Evolutionary conservation across 2,797 vertebrate species (phyloP).

Genomic region (Momotus momota): DNA sequence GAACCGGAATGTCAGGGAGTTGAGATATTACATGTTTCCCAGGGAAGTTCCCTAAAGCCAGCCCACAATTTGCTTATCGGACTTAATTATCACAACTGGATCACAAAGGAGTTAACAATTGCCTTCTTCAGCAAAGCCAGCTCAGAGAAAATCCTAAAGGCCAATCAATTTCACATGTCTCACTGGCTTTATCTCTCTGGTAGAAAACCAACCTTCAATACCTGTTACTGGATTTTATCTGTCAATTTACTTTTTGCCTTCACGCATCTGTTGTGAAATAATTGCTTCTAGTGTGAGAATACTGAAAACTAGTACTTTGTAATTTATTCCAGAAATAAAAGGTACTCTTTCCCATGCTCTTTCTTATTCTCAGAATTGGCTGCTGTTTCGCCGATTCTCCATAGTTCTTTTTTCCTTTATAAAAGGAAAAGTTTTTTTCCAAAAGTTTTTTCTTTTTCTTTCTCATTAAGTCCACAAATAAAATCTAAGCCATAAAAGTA

Average conservation of each 20-base stretch:
- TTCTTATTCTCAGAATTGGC: not conserved
- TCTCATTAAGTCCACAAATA: not conserved
- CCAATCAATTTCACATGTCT: not conserved
- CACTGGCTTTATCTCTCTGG: not conserved
- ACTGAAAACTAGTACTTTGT: not conserved
- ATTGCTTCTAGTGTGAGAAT: not conserved
- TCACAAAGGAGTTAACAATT: not conserved
- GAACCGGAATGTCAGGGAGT: constrained; percentile 50
- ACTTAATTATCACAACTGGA: not conserved
- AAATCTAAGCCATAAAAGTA: not conserved
- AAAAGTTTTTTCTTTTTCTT: not conserved
- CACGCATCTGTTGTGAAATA: not conserved
- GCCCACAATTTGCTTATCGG: constrained; percentile 20
- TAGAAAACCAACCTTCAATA: not conserved
- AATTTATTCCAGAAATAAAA: not conserved
- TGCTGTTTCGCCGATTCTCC: not conserved
- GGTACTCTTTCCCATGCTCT: not conserved
- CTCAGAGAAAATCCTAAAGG: not conserved
- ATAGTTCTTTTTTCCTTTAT: not conserved
- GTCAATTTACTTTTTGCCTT: not conserved
- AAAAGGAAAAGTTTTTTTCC: not conserved
- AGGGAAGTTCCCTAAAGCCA: constrained; percentile 1
- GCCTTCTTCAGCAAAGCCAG: not conserved
- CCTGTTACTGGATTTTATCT: not conserved
- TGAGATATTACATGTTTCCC: constrained; percentile 4